Evolutionary conservation across 2,113 vertebrate species (phyloP), one percentile per base, ranked within the genome.

Genomic region (Prionailurus viverrinus): DNA sequence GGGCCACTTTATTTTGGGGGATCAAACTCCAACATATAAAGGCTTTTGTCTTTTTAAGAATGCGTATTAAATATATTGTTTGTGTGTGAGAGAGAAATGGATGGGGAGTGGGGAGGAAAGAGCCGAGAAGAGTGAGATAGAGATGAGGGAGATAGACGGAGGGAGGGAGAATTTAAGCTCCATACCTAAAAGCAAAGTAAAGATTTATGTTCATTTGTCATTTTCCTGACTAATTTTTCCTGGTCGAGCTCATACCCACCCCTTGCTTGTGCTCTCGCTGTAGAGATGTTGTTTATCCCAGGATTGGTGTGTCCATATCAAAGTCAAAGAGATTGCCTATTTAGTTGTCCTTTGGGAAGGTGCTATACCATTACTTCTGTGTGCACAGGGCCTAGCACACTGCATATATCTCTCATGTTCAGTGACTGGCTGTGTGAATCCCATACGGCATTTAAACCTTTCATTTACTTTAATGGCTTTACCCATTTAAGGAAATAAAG

Each of bases 401-500:
- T 11, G 6, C 27, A 0, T 63, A 29, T 4, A 7, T 27, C 51
- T 73, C 14, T 0, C 13, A 19, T 74, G 2, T 53, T 65, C 61
- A 48, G 27, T 58, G 33, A 78, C 25, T 82, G 21, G 29, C 8
- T 36, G 5, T 27, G 41, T 39, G 55, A 36, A 91, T 85, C 19
- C 15, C 10, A 12, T 41, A 71, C 55, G n/a, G 33, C 15, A 31
- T n/a, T 80, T 73, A 58, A 88, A 15, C 36, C 65, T 78, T 92
- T 94, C 61, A 55, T 95, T 87, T 73, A 27, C 23, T 95, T 84
- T 55, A 69, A 21, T 41, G 66, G 3, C 91, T 83, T 86, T 95
- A 85, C 51, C 78, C 25, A 55, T n/a, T 94, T 5, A 39, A 73
- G 39, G 68, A 91, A 48, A 36, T 85, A 86, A 94, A 82, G 25